Conservation (phyloP, 2,888 invertebrate genomes). For the Pterostichus madidus region DNA sequence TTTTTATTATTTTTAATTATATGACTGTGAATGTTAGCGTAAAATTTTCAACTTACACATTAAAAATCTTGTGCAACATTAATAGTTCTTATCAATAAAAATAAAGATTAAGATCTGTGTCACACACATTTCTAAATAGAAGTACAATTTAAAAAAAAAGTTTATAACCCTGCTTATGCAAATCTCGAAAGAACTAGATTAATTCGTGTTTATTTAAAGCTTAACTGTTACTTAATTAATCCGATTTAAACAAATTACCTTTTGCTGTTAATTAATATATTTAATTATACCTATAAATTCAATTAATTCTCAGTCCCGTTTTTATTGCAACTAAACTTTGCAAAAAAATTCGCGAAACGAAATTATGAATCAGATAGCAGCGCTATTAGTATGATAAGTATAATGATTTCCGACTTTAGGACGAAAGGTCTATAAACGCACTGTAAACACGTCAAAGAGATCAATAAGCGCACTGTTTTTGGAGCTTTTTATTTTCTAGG, state of each 20-base stretch:
- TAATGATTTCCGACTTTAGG: background rate
- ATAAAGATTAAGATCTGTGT: conserved; percentile 27
- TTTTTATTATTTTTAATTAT: too few species aligned
- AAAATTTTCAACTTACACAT: too few species aligned
- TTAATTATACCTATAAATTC: conserved; percentile 54
- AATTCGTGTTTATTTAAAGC: conserved; percentile 8
- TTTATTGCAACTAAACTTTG: background rate
- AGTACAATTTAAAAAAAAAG: background rate
- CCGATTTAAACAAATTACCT: conserved; percentile 25
- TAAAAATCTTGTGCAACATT: too few species aligned
- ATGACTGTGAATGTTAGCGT: too few species aligned
- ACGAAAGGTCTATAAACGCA: too few species aligned
- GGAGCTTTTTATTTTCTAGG: too few species aligned
- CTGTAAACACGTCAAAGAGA: too few species aligned
- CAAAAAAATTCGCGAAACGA: background rate
- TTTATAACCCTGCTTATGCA: background rate
- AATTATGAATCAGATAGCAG: background rate
- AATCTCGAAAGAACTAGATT: conserved; percentile 14
- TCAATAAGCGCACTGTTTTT: too few species aligned
- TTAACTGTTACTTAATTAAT: conserved; percentile 43
- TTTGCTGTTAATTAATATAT: conserved; percentile 11
- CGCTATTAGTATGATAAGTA: background rate
- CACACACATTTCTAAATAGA: background rate
- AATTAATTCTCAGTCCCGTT: conserved; percentile 24
- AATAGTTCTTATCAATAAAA: too few species aligned